phyloP scores from a whole-genome alignment of 1,140 invertebrate genomes.

The Chrysomallon squamiferum region DNA sequence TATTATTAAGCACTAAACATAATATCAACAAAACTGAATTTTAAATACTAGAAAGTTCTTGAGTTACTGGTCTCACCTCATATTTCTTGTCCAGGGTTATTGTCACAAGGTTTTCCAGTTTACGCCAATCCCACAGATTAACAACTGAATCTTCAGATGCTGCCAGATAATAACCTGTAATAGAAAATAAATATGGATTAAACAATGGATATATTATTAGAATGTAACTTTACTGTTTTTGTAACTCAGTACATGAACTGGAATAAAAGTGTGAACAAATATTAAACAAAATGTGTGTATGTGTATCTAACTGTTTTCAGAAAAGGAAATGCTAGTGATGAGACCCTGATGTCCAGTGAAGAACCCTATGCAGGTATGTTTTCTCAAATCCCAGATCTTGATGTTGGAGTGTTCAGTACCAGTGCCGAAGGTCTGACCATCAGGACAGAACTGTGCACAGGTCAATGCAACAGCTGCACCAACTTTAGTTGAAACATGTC shows the following conservation, averaged over 20 bases:
- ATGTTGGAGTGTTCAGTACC: conserved; percentile 95
- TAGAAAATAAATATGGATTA: too few species aligned
- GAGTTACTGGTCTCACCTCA: too few species aligned
- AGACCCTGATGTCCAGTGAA: conserved; percentile 94
- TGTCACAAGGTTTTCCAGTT: conserved; percentile 98
- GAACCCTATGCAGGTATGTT: conserved; percentile 96
- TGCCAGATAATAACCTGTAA: conserved; percentile 89
- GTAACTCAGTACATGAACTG: too few species aligned
- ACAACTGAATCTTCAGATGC: conserved; percentile 97
- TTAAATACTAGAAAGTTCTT: too few species aligned
- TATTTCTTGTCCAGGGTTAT: conserved; percentile 85
- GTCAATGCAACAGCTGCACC: conserved; percentile 76
- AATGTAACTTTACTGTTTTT: too few species aligned
- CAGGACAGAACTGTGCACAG: conserved; percentile 99
- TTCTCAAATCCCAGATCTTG: conserved; percentile 99
- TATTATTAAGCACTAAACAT: too few species aligned
- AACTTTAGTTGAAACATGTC: conserved; percentile 86
- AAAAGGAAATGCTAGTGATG: conserved; percentile 96
- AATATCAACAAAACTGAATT: too few species aligned
- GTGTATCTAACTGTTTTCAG: conserved; percentile 83
- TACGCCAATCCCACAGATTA: conserved; percentile 98
- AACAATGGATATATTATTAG: too few species aligned
- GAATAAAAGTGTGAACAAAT: too few species aligned
- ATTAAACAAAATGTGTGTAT: too few species aligned
- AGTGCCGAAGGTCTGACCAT: conserved; percentile 98